These are phyloP conservation scores for Pachycephala philippinensis DNA, from an alignment of 2,113 vertebrate species.

Conservation along the genomic window DNA sequence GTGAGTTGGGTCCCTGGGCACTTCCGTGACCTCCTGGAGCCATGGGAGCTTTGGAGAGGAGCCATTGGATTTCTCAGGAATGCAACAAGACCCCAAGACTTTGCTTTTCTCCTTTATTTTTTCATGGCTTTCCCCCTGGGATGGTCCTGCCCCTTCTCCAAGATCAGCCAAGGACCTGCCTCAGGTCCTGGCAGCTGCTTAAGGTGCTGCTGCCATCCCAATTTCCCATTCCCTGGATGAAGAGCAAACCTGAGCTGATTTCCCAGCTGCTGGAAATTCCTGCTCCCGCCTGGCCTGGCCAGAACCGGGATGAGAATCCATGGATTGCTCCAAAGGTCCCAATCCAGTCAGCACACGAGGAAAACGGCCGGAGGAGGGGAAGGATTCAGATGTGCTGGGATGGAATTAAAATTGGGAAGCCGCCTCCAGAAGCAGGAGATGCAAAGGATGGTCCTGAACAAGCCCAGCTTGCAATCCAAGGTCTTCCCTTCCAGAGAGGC, in stretches of 20 bases:
- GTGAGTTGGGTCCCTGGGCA: neutral
- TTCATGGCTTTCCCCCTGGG: neutral
- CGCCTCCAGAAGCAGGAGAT: neutral
- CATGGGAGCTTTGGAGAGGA: neutral
- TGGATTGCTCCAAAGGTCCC: slow-evolving; percentile 47
- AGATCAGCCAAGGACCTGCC: neutral
- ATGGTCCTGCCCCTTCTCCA: neutral
- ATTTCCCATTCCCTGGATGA: slow-evolving; percentile 61
- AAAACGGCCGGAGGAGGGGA: neutral
- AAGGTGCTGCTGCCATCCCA: slow-evolving; percentile 10
- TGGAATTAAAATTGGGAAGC: neutral
- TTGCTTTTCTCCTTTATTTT: too few species aligned
- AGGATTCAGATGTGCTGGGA: neutral
- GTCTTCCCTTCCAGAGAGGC: neutral
- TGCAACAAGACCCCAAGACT: neutral
- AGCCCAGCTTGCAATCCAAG: neutral
- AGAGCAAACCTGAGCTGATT: slow-evolving; percentile 76
- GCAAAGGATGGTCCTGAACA: neutral
- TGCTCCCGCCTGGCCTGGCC: slow-evolving; percentile 61
- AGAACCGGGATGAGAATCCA: slow-evolving; percentile 55
- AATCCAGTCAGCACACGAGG: slow-evolving; percentile 36
- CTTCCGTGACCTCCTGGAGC: neutral
- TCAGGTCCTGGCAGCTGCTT: neutral
- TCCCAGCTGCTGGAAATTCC: slow-evolving; percentile 72
- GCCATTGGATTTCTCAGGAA: neutral